Conservation (phyloP, 2,888 invertebrate genomes). For the Merodon equestris region DNA sequence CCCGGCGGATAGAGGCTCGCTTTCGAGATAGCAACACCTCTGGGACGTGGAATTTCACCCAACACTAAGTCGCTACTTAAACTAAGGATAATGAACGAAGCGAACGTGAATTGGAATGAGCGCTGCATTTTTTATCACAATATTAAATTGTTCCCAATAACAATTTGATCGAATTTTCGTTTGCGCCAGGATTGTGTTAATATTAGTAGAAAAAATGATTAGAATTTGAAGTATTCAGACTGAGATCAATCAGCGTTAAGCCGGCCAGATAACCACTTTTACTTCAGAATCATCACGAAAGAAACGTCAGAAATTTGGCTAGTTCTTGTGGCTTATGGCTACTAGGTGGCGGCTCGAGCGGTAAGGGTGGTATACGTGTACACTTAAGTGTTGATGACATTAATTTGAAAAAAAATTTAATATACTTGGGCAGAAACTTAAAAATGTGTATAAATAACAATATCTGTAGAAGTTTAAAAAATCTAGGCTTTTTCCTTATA, state of each 20-base stretch:
- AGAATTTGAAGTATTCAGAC: conserved; percentile 2
- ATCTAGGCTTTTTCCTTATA: too few species aligned
- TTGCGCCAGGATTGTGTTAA: conserved; percentile 26
- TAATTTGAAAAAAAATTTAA: too few species aligned
- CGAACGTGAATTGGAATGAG: conserved; percentile 49
- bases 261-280: conserved; percentile 53
- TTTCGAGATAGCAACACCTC: conserved; percentile 85
- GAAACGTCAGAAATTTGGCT: conserved; percentile 25
- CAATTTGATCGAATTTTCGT: conserved; percentile 5
- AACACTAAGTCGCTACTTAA: conserved; percentile 42
- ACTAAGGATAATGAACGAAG: conserved; percentile 40
- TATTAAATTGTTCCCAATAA: conserved; percentile 20
- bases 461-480: too few species aligned
- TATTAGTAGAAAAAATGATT: background rate
- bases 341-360: conserved; percentile 28
- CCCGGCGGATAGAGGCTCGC: conserved; percentile 88
- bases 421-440: too few species aligned
- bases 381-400: too few species aligned
- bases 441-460: too few species aligned
- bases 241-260: conserved; percentile 48
- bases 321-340: background rate
- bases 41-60: conserved; percentile 83
- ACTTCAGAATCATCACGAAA: conserved; percentile 33
- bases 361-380: too few species aligned
- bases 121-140: conserved; percentile 59